A percentile compares a stretch with the other conserved stretches of the same genome.
Conservation (phyloP, 2,113 vertebrate species). For the Psophia crepitans region DNA sequence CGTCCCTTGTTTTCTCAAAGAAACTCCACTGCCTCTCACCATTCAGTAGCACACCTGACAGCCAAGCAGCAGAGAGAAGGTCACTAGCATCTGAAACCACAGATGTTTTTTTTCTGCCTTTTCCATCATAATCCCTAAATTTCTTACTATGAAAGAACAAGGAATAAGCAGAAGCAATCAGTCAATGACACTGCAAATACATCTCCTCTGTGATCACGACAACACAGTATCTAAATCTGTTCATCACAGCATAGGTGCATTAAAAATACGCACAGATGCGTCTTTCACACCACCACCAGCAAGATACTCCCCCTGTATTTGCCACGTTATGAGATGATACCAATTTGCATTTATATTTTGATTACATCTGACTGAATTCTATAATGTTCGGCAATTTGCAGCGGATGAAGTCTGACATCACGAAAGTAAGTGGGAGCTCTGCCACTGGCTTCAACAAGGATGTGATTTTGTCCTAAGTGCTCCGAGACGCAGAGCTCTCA, state of each 20-base stretch:
- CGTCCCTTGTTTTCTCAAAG: neutral
- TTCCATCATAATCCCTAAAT: neutral
- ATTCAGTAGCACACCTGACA: neutral
- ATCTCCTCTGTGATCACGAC: conserved; percentile 44
- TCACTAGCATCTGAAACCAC: neutral
- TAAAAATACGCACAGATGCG: conserved; percentile 41
- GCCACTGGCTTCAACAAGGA: neutral
- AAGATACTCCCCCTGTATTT: conserved; percentile 48
- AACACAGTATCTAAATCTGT: conserved; percentile 24
- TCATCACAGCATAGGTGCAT: conserved; percentile 33
- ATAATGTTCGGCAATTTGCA: neutral
- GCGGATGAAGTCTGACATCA: conserved; percentile 14
- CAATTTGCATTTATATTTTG: conserved; percentile 55
- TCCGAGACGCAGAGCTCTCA: neutral
- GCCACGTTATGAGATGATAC: conserved; percentile 13
- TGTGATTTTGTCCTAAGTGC: neutral
- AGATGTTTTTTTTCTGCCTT: neutral
- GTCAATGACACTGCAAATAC: conserved; percentile 28
- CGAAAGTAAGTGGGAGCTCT: neutral
- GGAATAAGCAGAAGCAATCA: conserved; percentile 35
- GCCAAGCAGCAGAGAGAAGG: neutral
- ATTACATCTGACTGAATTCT: conserved; percentile 53
- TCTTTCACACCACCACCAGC: conserved; percentile 27
- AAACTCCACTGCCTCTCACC: neutral
- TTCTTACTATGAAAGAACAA: neutral